Conservation (phyloP, 2,888 invertebrate genomes). For the Agriopis marginaria region DNA sequence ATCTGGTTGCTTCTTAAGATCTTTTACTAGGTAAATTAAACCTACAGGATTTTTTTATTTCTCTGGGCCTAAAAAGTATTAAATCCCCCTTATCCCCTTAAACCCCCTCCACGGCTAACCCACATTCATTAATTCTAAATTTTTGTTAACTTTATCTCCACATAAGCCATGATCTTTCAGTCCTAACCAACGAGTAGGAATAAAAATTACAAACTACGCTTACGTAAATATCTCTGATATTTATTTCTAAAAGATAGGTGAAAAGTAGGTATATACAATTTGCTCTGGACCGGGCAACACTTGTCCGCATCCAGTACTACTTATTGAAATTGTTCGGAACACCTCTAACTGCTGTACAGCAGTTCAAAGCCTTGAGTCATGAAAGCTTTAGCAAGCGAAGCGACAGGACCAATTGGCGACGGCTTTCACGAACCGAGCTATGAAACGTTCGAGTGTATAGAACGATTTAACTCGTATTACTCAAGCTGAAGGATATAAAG, state of each 20-base stretch:
- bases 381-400: slow-evolving; percentile 28
- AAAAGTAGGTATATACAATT: neutral
- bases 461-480: slow-evolving; percentile 10
- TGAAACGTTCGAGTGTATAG: slow-evolving; percentile 9
- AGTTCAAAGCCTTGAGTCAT: slow-evolving; percentile 34
- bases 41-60: no score
- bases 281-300: neutral
- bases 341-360: slow-evolving; percentile 37
- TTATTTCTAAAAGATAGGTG: neutral
- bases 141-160: no score
- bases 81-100: no score
- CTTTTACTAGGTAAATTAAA: no score
- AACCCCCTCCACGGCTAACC: no score
- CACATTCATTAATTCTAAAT: no score
- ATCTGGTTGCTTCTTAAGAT: no score
- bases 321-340: slow-evolving; percentile 55
- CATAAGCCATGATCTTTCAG: no score
- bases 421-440: slow-evolving; percentile 19
- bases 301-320: slow-evolving; percentile 49
- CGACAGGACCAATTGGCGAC: slow-evolving; percentile 14
- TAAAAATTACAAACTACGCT: no score
- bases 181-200: no score
- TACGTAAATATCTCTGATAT: neutral
- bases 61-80: no score
- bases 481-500: neutral